Conservation (phyloP, 2,113 vertebrate species). For the Riparia riparia region DNA sequence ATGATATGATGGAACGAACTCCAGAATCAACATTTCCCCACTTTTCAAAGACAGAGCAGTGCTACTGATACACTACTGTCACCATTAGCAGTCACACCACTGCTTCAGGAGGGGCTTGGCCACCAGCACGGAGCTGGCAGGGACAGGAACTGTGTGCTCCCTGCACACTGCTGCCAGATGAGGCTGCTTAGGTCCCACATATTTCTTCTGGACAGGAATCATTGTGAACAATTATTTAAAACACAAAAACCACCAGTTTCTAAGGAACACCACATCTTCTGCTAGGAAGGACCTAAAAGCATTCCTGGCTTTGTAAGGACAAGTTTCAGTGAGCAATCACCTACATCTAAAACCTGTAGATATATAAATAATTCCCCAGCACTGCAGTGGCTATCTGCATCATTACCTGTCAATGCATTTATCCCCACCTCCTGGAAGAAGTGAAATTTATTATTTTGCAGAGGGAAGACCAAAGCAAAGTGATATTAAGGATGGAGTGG, state of each 20-base stretch:
- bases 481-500: background rate
- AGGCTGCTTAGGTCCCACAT: background rate
- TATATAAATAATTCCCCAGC: background rate
- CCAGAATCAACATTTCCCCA: background rate
- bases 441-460: background rate
- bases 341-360: background rate
- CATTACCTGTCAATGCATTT: background rate
- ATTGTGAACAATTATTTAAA: background rate
- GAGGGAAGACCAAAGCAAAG: background rate
- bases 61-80: background rate
- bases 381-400: background rate
- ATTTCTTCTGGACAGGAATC: background rate
- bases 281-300: background rate
- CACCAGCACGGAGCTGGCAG: rapidly evolving
- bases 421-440: background rate
- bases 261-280: background rate
- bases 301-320: background rate
- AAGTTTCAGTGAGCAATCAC: background rate
- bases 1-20: background rate
- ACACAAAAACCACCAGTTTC: background rate
- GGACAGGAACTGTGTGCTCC: background rate
- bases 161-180: background rate
- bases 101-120: background rate
- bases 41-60: background rate
- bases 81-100: background rate